Evolutionary conservation across 2,113 vertebrate species (phyloP).

Genomic region (Bubalus kerabau): DNA sequence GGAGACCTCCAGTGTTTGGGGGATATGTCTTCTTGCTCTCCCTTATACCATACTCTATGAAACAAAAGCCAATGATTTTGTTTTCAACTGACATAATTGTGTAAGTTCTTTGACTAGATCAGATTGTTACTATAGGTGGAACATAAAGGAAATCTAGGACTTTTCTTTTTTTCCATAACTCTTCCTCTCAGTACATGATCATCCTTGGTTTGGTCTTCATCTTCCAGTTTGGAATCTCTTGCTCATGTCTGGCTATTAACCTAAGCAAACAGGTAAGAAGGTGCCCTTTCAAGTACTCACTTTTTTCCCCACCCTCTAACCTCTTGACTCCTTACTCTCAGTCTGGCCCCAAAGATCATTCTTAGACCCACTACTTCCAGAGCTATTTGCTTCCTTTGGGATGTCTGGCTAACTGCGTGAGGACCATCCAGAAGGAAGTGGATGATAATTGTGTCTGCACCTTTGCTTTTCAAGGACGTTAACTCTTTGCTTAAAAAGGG

Average conservation of each 20-base stretch:
- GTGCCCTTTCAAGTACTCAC: not conserved
- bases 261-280: conserved; percentile 84
- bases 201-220: conserved; percentile 92
- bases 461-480: not conserved
- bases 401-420: not conserved
- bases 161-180: conserved; percentile 74
- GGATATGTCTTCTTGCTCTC: not conserved
- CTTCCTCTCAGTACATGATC: conserved; percentile 88
- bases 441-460: not conserved
- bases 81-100: not conserved
- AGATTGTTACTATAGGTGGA: not conserved
- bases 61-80: not conserved
- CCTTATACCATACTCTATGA: not conserved
- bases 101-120: not conserved
- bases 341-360: not conserved
- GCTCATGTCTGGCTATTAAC: conserved; percentile 92
- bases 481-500: not conserved
- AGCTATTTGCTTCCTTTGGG: not conserved
- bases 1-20: not conserved
- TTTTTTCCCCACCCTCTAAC: rapidly evolving
- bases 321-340: not conserved
- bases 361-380: not conserved
- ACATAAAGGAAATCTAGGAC: not conserved
- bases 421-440: not conserved
- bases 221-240: conserved; percentile 92